Evolutionary conservation across 1,140 invertebrate species (phyloP).

Genomic region (Brachionus asplanchnoidis): DNA sequence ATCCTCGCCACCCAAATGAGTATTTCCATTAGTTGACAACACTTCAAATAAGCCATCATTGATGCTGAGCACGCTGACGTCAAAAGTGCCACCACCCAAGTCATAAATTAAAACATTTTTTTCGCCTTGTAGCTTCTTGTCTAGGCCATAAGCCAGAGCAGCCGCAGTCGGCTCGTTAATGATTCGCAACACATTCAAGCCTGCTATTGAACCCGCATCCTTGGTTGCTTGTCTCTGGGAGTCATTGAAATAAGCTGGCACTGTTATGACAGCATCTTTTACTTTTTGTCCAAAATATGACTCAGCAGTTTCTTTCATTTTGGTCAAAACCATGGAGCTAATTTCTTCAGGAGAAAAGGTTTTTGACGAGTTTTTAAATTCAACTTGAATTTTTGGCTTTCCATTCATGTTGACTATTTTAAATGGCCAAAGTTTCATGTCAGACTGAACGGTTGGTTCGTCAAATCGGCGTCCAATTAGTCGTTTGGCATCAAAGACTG

Average conservation of each 20-base stretch:
- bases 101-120: constrained; percentile 51
- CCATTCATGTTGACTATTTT: constrained; percentile 47
- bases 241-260: constrained; percentile 60
- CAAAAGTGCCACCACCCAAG: constrained; percentile 44
- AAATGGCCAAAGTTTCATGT: constrained; percentile 90
- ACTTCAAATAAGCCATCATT: constrained; percentile 43
- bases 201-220: constrained; percentile 60
- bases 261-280: constrained; percentile 47
- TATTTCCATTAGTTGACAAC: constrained; percentile 42
- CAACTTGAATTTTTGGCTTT: constrained; percentile 69
- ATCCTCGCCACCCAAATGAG: constrained; percentile 46
- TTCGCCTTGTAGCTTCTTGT: constrained; percentile 52
- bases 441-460: constrained; percentile 76
- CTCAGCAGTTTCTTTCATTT: constrained; percentile 91
- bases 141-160: constrained; percentile 59
- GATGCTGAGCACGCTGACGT: constrained; percentile 39
- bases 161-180: constrained; percentile 60
- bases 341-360: constrained; percentile 84
- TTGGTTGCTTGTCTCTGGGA: constrained; percentile 60
- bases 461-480: constrained; percentile 88
- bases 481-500: constrained; percentile 65
- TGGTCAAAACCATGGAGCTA: constrained; percentile 74
- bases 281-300: constrained; percentile 89
- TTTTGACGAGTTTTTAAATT: constrained; percentile 81
- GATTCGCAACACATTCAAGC: constrained; percentile 60